Evolutionary conservation across 2,888 invertebrate genomes (phyloP).

Genomic region (Apamea monoglypha): DNA sequence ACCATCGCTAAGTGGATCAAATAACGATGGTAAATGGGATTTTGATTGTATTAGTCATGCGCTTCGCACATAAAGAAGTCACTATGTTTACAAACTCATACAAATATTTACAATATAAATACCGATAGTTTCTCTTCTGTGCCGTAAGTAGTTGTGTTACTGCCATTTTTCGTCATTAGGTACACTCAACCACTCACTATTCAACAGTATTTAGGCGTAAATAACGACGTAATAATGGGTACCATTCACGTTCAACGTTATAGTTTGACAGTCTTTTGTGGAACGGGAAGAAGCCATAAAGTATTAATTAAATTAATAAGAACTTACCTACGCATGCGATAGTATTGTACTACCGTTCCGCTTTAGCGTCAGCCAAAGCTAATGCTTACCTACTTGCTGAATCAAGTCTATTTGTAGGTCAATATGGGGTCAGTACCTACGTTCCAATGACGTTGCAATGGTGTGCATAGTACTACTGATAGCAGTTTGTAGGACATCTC

Average conservation of each 20-base stretch:
- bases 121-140: slow-evolving; percentile 78
- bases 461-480: neutral
- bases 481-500: neutral
- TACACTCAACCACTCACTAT: slow-evolving; percentile 55
- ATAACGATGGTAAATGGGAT: slow-evolving; percentile 8
- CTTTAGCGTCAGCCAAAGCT: slow-evolving; percentile 45
- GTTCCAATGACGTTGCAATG: neutral
- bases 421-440: neutral
- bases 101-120: slow-evolving; percentile 46
- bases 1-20: neutral
- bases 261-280: slow-evolving; percentile 75
- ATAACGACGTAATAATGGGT: slow-evolving; percentile 53
- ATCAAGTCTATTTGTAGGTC: slow-evolving; percentile 39
- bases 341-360: slow-evolving; percentile 40
- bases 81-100: slow-evolving; percentile 38
- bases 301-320: slow-evolving; percentile 86
- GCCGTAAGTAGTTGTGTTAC: slow-evolving; percentile 71
- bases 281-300: slow-evolving; percentile 84
- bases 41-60: slow-evolving; percentile 10
- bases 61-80: neutral
- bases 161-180: slow-evolving; percentile 78
- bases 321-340: slow-evolving; percentile 70
- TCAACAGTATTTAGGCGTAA: slow-evolving; percentile 50
- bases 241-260: slow-evolving; percentile 74
- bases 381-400: slow-evolving; percentile 48